A percentile compares a stretch with the other conserved stretches of the same genome.
Evolutionary conservation across 2,888 invertebrate genomes (phyloP).

Genomic region (Rhorus exstirpatorius): DNA sequence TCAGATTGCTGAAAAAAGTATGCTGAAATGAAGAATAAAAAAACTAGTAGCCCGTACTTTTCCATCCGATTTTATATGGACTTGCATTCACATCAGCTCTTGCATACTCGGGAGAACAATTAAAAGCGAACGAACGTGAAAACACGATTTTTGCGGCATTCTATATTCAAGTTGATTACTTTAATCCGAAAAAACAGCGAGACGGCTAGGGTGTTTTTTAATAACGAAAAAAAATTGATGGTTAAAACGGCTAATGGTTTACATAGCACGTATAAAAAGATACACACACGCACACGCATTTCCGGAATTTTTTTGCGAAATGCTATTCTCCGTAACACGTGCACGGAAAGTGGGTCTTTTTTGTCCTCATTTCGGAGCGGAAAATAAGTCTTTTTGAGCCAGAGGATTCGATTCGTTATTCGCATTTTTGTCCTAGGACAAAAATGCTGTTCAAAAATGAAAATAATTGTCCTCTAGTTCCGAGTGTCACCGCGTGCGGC

Average conservation of each 20-base stretch:
- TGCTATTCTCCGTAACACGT: too few relatives aligned
- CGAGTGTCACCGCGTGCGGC: too few relatives aligned
- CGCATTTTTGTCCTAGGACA: too few relatives aligned
- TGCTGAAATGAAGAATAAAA: background rate
- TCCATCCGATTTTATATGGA: slow-evolving; percentile 16
- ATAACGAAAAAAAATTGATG: background rate
- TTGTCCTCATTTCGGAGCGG: too few relatives aligned
- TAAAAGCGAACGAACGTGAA: background rate
- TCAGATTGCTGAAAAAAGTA: slow-evolving; percentile 17
- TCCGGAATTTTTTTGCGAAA: background rate
- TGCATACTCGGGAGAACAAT: background rate
- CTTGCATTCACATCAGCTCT: background rate
- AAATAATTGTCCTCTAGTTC: too few relatives aligned
- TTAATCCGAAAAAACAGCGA: too few relatives aligned
- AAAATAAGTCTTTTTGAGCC: too few relatives aligned
- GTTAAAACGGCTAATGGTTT: background rate
- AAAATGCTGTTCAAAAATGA: too few relatives aligned
- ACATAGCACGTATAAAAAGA: background rate
- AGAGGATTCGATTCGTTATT: too few relatives aligned
- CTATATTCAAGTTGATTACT: slow-evolving; percentile 7
- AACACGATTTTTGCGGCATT: slow-evolving; percentile 1
- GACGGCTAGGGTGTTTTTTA: too few relatives aligned
- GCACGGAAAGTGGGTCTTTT: too few relatives aligned
- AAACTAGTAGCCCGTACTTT: background rate
- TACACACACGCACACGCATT: too few relatives aligned